Conservation (phyloP, 2,888 invertebrate species). For the Brachylomia viminalis region DNA sequence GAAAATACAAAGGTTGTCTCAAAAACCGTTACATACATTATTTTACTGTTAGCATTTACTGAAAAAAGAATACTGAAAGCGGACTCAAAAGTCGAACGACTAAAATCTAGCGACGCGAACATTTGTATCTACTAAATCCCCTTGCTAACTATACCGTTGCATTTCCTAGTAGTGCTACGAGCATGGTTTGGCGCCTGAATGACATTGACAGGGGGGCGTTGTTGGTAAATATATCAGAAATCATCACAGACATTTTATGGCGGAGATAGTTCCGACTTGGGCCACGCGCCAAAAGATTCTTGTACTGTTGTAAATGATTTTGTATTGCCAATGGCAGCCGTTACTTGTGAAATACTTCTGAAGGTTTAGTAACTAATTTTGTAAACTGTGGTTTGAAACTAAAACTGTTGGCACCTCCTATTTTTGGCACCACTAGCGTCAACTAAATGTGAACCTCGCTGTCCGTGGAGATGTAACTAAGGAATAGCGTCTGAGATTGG, state of each 20-base stretch:
- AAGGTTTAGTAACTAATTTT: constrained; percentile 44
- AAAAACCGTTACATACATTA: not conserved
- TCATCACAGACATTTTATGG: not conserved
- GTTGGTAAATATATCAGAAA: not conserved
- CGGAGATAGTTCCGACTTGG: not conserved
- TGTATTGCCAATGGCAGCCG: constrained; percentile 58
- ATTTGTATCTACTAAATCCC: constrained; percentile 8
- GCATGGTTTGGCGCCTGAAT: not conserved
- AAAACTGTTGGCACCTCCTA: constrained; percentile 83
- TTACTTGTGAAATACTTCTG: constrained; percentile 40
- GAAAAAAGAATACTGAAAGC: constrained; percentile 29
- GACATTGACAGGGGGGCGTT: not conserved
- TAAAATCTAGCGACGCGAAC: constrained; percentile 44
- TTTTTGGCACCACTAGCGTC: constrained; percentile 87
- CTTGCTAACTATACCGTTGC: constrained; percentile 22
- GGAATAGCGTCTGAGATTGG: constrained; percentile 2
- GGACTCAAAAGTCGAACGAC: constrained; percentile 20
- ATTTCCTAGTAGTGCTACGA: constrained; percentile 18
- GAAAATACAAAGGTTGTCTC: not conserved
- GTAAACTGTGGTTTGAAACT: constrained; percentile 52
- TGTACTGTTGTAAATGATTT: constrained; percentile 18
- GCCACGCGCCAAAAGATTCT: not conserved
- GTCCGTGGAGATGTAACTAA: constrained; percentile 39
- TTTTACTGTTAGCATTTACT: constrained; percentile 6
- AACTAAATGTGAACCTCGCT: constrained; percentile 67